A percentile compares a stretch with the other conserved stretches of the same genome.
These are phyloP conservation scores for Orchesella cincta DNA, from an alignment of 1,140 invertebrate species.

Conservation along the genomic window DNA sequence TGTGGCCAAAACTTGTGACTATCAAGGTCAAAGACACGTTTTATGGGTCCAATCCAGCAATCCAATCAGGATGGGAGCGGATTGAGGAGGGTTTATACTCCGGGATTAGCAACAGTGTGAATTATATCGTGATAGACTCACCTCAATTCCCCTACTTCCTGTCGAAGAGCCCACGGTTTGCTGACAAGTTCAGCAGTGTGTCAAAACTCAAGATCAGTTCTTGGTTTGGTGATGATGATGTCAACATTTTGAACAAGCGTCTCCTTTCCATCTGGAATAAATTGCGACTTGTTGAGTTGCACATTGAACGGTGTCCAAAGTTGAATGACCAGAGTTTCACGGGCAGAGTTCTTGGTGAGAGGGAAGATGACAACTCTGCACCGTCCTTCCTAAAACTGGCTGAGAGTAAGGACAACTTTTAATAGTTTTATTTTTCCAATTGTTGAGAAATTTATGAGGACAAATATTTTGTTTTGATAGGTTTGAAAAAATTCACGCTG, in stretches of 20 bases:
- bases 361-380: not conserved
- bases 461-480: not conserved
- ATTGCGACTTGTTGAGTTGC: not conserved
- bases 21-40: not conserved
- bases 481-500: not conserved
- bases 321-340: not conserved
- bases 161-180: not conserved
- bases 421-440: not conserved
- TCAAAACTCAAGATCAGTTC: not conserved
- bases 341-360: not conserved
- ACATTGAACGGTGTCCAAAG: not conserved
- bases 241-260: not conserved
- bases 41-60: not conserved
- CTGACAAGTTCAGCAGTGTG: not conserved
- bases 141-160: conserved; percentile 3
- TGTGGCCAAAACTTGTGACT: not conserved
- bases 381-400: not conserved
- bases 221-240: not conserved
- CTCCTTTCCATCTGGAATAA: not conserved
- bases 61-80: not conserved
- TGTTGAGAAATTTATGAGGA: not conserved
- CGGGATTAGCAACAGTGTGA: not conserved
- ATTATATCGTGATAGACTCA: not conserved
- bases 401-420: not conserved
- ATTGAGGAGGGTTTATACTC: not conserved